These are phyloP conservation scores for Oncorhynchus clarkii DNA, from an alignment of 2,113 vertebrate species.

Conservation along the genomic window DNA sequence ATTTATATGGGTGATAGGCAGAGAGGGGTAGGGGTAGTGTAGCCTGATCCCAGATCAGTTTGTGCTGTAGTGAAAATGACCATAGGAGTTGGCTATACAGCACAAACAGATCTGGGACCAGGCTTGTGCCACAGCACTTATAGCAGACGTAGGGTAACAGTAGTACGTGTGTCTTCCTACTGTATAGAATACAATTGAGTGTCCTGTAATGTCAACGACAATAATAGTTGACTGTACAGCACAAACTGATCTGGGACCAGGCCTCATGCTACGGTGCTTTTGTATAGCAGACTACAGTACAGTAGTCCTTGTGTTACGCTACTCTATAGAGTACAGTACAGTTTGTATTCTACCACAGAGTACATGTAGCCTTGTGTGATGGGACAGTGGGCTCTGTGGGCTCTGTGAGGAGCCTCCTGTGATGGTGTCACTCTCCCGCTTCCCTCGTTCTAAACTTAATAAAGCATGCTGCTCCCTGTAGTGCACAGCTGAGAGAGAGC, in stretches of 20 bases:
- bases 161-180: no score
- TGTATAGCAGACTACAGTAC: neutral
- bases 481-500: neutral
- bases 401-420: neutral
- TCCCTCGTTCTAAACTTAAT: neutral
- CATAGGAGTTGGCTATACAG: no score
- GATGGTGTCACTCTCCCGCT: neutral
- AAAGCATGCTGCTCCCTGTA: neutral
- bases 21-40: neutral
- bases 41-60: neutral
- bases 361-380: neutral
- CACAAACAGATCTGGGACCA: no score
- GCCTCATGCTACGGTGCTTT: no score
- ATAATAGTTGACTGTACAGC: no score
- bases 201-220: no score
- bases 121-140: no score
- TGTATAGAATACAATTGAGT: no score
- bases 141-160: no score
- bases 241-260: no score
- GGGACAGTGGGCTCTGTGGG: neutral
- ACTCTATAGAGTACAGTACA: neutral
- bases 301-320: neutral
- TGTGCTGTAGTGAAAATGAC: neutral
- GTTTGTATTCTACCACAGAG: neutral
- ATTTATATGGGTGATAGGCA: slow-evolving; percentile 53